Percentiles rank a stretch among this genome's conserved stretches.
phyloP scores from a whole-genome alignment of 2,888 invertebrate species.

The Lampropteryx suffumata region DNA sequence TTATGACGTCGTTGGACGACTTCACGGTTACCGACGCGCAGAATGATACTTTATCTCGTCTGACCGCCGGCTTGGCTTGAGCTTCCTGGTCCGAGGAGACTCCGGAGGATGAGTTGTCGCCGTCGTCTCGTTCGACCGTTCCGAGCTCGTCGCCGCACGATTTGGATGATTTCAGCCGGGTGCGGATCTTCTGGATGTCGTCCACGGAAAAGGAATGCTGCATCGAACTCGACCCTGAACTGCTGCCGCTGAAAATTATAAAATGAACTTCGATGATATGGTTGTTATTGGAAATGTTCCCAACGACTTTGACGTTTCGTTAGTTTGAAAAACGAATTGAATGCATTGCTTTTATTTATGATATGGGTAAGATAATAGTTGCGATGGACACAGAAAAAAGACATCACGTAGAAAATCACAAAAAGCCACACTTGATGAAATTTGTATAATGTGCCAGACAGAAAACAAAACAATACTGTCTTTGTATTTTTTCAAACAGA shows the following conservation, averaged over 20 bases:
- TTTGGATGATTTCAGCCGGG: constrained; percentile 92
- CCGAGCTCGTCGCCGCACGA: constrained; percentile 93
- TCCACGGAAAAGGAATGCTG: constrained; percentile 94
- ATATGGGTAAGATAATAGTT: not conserved
- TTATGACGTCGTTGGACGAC: constrained; percentile 78
- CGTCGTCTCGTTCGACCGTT: constrained; percentile 85
- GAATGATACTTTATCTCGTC: constrained; percentile 76
- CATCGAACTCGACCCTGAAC: constrained; percentile 88
- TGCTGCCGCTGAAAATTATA: constrained; percentile 84
- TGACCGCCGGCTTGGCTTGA: constrained; percentile 57
- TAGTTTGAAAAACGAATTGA: not conserved
- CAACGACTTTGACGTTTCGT: not conserved
- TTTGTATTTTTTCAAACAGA: not conserved
- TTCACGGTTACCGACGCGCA: constrained; percentile 78
- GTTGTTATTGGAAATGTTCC: too few species aligned
- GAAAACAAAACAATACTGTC: not conserved
- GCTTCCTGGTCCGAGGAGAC: constrained; percentile 93
- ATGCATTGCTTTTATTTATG: not conserved
- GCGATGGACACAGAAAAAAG: not conserved
- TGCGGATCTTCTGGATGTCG: constrained; percentile 93
- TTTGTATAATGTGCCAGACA: constrained; percentile 1
- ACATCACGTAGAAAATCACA: not conserved
- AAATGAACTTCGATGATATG: not conserved
- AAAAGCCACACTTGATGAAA: constrained; percentile 6
- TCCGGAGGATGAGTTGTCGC: constrained; percentile 94